These are phyloP conservation scores for Oxystoma pomonae DNA, from an alignment of 2,888 invertebrate genomes.

Conservation along the genomic window DNA sequence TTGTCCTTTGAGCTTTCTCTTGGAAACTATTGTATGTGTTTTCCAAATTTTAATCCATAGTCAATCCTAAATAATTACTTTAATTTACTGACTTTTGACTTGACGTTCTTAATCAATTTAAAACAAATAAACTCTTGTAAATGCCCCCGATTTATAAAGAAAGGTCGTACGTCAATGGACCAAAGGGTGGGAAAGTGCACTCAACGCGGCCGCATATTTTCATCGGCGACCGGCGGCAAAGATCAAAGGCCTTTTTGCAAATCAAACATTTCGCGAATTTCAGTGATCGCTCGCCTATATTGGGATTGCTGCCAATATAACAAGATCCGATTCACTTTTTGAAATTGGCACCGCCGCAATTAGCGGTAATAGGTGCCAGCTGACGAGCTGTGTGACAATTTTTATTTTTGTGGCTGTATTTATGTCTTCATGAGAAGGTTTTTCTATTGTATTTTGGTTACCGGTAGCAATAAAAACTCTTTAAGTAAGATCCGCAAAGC, in stretches of 20 bases:
- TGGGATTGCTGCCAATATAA: conserved; percentile 33
- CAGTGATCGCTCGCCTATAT: conserved; percentile 31
- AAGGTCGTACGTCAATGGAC: conserved; percentile 12
- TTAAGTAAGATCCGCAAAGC: too few species aligned
- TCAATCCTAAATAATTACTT: too few species aligned
- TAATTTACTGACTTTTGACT: too few species aligned
- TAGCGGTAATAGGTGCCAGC: conserved; percentile 6
- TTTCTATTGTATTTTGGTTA: neutral
- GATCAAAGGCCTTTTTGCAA: conserved; percentile 33
- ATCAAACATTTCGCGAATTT: conserved; percentile 35
- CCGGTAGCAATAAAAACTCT: too few species aligned
- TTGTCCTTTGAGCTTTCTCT: too few species aligned
- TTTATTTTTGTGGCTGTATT: conserved; percentile 6
- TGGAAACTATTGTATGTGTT: too few species aligned
- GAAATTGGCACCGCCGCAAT: conserved; percentile 19
- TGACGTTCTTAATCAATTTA: too few species aligned
- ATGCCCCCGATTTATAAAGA: neutral
- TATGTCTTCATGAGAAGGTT: neutral
- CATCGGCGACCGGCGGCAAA: conserved; percentile 21
- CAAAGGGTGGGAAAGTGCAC: conserved; percentile 32
- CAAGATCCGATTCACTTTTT: conserved; percentile 34
- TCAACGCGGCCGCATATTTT: conserved; percentile 28
- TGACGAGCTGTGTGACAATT: conserved; percentile 13
- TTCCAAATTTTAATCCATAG: too few species aligned
- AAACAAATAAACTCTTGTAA: too few species aligned